Evolutionary conservation across 2,113 vertebrate genomes (phyloP).

Genomic region (Paracanthobrama guichenoti): DNA sequence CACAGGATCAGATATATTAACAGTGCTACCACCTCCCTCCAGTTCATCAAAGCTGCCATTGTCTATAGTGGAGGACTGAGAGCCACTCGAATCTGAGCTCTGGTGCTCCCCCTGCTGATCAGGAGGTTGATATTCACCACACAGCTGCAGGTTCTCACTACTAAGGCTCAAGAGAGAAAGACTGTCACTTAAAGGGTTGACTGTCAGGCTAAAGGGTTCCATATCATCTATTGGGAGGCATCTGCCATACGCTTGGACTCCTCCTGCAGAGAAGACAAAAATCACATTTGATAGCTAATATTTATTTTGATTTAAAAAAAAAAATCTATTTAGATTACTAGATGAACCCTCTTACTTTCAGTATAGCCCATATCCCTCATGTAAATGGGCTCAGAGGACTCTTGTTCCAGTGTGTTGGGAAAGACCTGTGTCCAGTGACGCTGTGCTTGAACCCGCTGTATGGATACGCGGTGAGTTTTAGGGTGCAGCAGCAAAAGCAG

Average conservation of each 20-base stretch:
- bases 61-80: conserved; percentile 87
- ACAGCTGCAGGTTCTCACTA: conserved; percentile 91
- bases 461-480: conserved; percentile 95
- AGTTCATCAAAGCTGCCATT: conserved; percentile 89
- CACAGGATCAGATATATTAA: conserved; percentile 71
- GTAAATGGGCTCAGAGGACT: conserved; percentile 68
- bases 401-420: conserved; percentile 63
- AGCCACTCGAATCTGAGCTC: conserved; percentile 89
- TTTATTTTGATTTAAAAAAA: not conserved
- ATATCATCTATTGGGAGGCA: conserved; percentile 85
- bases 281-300: not conserved
- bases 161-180: conserved; percentile 94
- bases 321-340: not conserved
- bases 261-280: conserved; percentile 63
- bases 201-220: conserved; percentile 95
- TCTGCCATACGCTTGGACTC: conserved; percentile 71
- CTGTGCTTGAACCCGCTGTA: conserved; percentile 93
- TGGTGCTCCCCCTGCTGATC: conserved; percentile 88
- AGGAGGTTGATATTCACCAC: conserved; percentile 83
- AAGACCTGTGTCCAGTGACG: conserved; percentile 83
- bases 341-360: conserved; percentile 76
- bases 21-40: conserved; percentile 58
- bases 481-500: conserved; percentile 94
- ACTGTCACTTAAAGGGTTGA: conserved; percentile 94
- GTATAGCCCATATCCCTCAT: conserved; percentile 78